Conservation (phyloP, 2,113 vertebrate species). For the Xiphophorus couchianus region DNA sequence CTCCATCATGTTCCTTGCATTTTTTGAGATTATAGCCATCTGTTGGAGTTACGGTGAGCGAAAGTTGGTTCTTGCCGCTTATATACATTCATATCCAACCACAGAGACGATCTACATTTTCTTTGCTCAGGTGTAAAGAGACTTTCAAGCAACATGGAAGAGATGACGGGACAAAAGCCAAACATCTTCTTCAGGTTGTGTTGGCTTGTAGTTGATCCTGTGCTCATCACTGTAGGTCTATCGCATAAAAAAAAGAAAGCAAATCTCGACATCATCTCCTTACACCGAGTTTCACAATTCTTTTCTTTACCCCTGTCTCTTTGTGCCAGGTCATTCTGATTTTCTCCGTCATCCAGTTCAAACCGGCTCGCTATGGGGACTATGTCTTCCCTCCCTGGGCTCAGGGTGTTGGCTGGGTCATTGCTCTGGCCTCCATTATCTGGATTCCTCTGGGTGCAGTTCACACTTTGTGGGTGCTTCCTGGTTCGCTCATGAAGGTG, state of each 20-base stretch:
- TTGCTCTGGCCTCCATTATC: slow-evolving; percentile 79
- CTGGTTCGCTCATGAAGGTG: slow-evolving; percentile 77
- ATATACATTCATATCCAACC: neutral
- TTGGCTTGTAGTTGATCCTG: slow-evolving; percentile 75
- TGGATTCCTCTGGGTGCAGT: slow-evolving; percentile 81
- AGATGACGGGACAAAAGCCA: slow-evolving; percentile 76
- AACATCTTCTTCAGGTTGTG: slow-evolving; percentile 77
- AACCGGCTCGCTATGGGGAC: slow-evolving; percentile 76
- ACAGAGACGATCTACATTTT: neutral
- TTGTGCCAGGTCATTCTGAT: slow-evolving; percentile 75
- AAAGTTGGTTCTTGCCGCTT: neutral
- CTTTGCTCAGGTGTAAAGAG: slow-evolving; percentile 68
- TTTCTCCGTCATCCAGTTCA: slow-evolving; percentile 80
- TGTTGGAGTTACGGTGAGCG: slow-evolving; percentile 80
- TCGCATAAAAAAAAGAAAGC: neutral
- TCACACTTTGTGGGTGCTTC: slow-evolving; percentile 79
- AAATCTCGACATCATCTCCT: neutral
- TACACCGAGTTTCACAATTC: neutral
- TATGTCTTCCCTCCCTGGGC: slow-evolving; percentile 81
- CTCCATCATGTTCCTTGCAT: slow-evolving; percentile 81
- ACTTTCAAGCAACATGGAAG: slow-evolving; percentile 73
- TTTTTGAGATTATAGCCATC: slow-evolving; percentile 79
- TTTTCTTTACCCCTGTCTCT: neutral
- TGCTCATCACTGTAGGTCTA: slow-evolving; percentile 70
- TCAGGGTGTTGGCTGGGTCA: slow-evolving; percentile 80